Evolutionary conservation across 2,797 vertebrate species (phyloP).

Genomic region (Tarsius wallacei): DNA sequence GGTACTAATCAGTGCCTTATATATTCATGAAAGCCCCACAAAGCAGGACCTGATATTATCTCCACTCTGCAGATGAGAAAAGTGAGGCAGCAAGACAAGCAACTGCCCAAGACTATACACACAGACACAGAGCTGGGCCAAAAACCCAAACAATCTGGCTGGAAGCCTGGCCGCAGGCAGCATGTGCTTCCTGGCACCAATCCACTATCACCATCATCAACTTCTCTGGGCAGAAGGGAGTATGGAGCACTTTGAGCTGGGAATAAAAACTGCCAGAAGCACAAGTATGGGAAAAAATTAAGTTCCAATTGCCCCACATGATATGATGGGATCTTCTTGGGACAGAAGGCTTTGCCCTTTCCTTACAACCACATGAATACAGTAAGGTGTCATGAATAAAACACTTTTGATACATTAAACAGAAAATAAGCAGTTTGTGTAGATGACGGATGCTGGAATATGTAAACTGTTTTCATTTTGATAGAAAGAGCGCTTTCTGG

Average conservation of each 20-base stretch:
- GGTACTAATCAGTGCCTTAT: not conserved
- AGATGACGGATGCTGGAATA: not conserved
- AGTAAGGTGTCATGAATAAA: not conserved
- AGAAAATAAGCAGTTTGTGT: not conserved
- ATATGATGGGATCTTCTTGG: not conserved
- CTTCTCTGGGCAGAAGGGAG: not conserved
- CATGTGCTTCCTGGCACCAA: accelerated
- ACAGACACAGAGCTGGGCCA: not conserved
- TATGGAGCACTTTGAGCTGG: not conserved
- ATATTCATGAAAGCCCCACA: not conserved
- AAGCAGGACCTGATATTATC: not conserved
- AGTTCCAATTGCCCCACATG: not conserved
- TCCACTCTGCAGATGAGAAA: not conserved
- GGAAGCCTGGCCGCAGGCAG: not conserved
- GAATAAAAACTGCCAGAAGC: slow-evolving; percentile 19
- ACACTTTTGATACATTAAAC: not conserved
- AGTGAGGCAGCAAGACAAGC: not conserved
- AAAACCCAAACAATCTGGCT: not conserved
- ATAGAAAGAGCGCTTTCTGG: not conserved
- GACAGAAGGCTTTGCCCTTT: slow-evolving; percentile 8
- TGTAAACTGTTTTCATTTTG: not conserved
- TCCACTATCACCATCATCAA: too few species aligned
- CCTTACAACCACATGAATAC: not conserved
- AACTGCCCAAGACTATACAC: not conserved
- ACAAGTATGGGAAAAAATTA: not conserved